These are phyloP conservation scores for Amphiduros pacificus DNA, from an alignment of 2,888 invertebrate genomes.

Conservation along the genomic window DNA sequence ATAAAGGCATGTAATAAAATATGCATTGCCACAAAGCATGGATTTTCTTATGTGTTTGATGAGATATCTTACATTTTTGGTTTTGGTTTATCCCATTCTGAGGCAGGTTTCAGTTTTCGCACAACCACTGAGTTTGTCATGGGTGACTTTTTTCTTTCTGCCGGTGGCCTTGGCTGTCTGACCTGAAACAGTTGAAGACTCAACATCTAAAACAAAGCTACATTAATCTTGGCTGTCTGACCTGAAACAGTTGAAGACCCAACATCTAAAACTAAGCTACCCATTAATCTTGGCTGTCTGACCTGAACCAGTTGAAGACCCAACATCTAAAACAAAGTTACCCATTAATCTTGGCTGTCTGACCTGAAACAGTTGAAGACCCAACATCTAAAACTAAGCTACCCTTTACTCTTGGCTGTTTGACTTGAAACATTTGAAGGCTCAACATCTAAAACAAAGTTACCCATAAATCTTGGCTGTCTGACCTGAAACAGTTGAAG, in stretches of 20 bases:
- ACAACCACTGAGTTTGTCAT: conserved; percentile 36
- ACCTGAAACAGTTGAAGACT: conserved; percentile 28
- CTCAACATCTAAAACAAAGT: no score
- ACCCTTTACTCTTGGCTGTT: conserved; percentile 36
- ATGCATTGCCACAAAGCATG: no score
- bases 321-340: no score
- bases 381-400: no score
- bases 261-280: no score
- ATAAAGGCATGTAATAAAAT: no score
- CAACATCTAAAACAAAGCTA: no score
- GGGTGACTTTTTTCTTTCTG: conserved; percentile 33
- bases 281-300: conserved; percentile 35
- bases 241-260: conserved; percentile 24
- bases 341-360: conserved; percentile 38
- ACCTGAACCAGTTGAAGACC: conserved; percentile 28
- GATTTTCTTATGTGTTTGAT: no score
- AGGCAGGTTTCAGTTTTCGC: conserved; percentile 44
- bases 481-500: conserved; percentile 27
- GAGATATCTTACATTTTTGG: no score
- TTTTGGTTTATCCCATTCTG: conserved; percentile 42
- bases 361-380: conserved; percentile 27
- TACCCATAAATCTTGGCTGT: no score
- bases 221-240: conserved; percentile 36
- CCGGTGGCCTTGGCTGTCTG: conserved; percentile 38
- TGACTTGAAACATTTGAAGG: conserved; percentile 27